Base-by-base conservation (phyloP, 2,888 invertebrate species). In the Hesperia comma region DNA sequence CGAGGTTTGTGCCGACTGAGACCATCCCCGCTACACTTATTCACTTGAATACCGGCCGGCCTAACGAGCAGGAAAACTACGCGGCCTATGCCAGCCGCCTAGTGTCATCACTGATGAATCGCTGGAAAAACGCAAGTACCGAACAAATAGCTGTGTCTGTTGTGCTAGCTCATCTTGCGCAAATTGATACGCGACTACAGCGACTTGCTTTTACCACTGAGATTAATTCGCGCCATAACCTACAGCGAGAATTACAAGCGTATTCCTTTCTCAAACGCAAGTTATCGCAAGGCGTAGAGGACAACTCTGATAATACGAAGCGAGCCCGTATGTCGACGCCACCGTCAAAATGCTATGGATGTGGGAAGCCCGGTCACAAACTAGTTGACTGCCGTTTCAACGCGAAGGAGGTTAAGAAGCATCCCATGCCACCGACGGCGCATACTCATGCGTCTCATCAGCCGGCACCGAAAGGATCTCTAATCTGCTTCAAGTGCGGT, bases 121-220 rank as follows among this genome's bases (percentile, higher is more conserved):
- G 26, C 0, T 51, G 51, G 51, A 51, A 51, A 46, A 53, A 62
- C 17, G 15, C 54, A 14, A 69, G 46, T 15, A 37, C 40, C 0
- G 71, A 71, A 21, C 60, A 72, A 68, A 69, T 70, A 33, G 68
- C 63, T 2, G 61, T 70, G 8, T 57, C 70, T 12, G 66, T 66
- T 2, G 66, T 67, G 6, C 19, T 70, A 1, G 61, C 68, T 26
- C 70, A 72, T 46, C 8, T 70, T 15, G 53, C 72, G 17, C 51
- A 26, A 21, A 51, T 51, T 1, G 51, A 51, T 51, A 26, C 21
- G 12, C 51, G 51, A 51, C 2, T 51, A 4, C 51, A 51, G 14
- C 51, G 26, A 1, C 12, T 51, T 14, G 26, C 51, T 21, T 51
- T 51, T 6, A 51, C 49, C 8, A 51, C 26, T 14, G 51, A 51